phyloP scores from a whole-genome alignment of 2,888 invertebrate species.

The Schrankia costaestrigalis region DNA sequence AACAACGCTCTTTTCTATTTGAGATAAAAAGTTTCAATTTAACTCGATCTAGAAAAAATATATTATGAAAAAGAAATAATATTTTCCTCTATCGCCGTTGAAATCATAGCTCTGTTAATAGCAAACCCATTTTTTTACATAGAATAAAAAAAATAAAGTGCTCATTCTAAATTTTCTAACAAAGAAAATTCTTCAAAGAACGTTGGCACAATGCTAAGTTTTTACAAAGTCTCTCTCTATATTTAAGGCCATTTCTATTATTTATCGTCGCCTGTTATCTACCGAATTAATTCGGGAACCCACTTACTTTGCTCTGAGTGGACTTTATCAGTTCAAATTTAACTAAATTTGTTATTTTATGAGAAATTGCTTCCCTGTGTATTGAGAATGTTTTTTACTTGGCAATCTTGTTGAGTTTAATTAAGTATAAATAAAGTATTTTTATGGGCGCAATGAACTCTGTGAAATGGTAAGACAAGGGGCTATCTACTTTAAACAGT shows the following conservation, averaged over 20 bases:
- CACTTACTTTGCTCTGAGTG: constrained; percentile 41
- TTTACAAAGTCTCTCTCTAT: constrained; percentile 28
- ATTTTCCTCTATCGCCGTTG: neutral
- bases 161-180: constrained; percentile 16
- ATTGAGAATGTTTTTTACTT: constrained; percentile 3
- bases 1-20: too few species aligned
- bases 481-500: too few species aligned
- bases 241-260: constrained; percentile 39
- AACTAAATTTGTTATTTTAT: constrained; percentile 42
- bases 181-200: constrained; percentile 26
- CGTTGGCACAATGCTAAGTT: constrained; percentile 29
- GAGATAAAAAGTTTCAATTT: too few species aligned
- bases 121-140: constrained; percentile 24
- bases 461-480: too few species aligned
- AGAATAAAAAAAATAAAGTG: constrained; percentile 33
- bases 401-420: too few species aligned
- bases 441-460: too few species aligned
- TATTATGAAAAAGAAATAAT: neutral
- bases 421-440: too few species aligned
- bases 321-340: constrained; percentile 47
- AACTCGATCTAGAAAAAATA: neutral
- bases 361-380: constrained; percentile 19
- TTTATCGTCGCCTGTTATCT: constrained; percentile 51
- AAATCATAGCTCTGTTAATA: constrained; percentile 15
- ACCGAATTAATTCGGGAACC: constrained; percentile 52